Percentiles rank a stretch among this genome's conserved stretches.
Conservation (phyloP, 2,797 vertebrate genomes). For the Pseudochaenichthys georgianus region DNA sequence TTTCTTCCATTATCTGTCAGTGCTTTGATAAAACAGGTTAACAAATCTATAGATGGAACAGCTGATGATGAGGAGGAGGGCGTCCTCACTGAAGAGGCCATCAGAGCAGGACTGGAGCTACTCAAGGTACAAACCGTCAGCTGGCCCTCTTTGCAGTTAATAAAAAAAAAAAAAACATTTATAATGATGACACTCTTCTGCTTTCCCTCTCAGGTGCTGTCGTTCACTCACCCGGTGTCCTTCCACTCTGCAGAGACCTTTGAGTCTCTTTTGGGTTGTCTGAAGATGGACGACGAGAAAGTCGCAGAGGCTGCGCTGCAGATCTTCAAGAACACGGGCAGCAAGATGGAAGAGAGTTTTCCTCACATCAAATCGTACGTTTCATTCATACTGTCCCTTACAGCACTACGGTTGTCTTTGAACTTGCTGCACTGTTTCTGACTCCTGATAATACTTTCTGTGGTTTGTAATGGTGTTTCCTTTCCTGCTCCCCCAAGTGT, state of each 20-base stretch:
- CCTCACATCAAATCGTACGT: conserved; percentile 98
- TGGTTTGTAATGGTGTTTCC: conserved; percentile 23
- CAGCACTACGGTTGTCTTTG: neutral
- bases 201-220: conserved; percentile 89
- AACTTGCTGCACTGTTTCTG: neutral
- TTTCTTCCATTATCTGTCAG: conserved; percentile 69
- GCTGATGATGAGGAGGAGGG: conserved; percentile 98
- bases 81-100: conserved; percentile 95
- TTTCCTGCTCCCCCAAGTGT: conserved; percentile 84
- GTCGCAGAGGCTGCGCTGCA: conserved; percentile 98
- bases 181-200: no score
- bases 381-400: neutral
- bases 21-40: conserved; percentile 97
- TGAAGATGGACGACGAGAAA: conserved; percentile 99
- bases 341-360: conserved; percentile 97
- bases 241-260: conserved; percentile 99
- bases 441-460: neutral
- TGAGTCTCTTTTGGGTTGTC: conserved; percentile 95
- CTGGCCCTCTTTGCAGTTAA: neutral
- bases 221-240: conserved; percentile 98
- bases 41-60: conserved; percentile 98
- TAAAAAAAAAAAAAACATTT: neutral
- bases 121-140: conserved; percentile 88
- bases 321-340: conserved; percentile 98
- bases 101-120: conserved; percentile 96